These are phyloP conservation scores for Myopa testacea DNA, from an alignment of 2,888 invertebrate genomes.

Conservation along the genomic window DNA sequence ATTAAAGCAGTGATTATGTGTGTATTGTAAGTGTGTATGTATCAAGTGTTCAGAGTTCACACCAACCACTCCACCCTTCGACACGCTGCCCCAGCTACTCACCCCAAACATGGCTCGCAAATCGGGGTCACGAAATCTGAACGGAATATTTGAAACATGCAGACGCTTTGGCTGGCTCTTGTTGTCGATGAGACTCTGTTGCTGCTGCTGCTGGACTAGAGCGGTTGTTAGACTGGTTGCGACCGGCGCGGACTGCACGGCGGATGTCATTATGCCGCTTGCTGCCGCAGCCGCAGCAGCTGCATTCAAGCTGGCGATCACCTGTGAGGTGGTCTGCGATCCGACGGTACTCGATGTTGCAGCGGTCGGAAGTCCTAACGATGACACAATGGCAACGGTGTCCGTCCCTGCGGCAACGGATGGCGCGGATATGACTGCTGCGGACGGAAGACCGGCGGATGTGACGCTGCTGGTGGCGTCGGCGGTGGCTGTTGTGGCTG, in stretches of 20 bases:
- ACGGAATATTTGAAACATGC: slow-evolving; percentile 99
- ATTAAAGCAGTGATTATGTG: background rate
- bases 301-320: slow-evolving; percentile 64
- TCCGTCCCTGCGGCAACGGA: slow-evolving; percentile 42
- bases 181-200: slow-evolving; percentile 68
- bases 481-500: slow-evolving; percentile 58
- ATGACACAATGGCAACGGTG: slow-evolving; percentile 54
- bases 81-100: slow-evolving; percentile 69
- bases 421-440: slow-evolving; percentile 44
- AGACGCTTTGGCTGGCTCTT: slow-evolving; percentile 89
- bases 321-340: slow-evolving; percentile 62
- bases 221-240: slow-evolving; percentile 68
- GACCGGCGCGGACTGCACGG: slow-evolving; percentile 68
- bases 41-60: slow-evolving; percentile 3
- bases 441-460: slow-evolving; percentile 54
- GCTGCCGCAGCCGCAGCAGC: slow-evolving; percentile 55
- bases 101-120: slow-evolving; percentile 98
- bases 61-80: too few species aligned
- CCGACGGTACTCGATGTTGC: slow-evolving; percentile 48
- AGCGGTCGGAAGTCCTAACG: slow-evolving; percentile 52
- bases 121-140: slow-evolving; percentile 99
- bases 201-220: slow-evolving; percentile 68
- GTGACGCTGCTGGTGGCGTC: slow-evolving; percentile 55
- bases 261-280: slow-evolving; percentile 62
- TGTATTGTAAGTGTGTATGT: slow-evolving; percentile 18